Base-by-base conservation (phyloP, 35 echinoderm and acorn worm genomes). In the Amphiura filiformis region DNA sequence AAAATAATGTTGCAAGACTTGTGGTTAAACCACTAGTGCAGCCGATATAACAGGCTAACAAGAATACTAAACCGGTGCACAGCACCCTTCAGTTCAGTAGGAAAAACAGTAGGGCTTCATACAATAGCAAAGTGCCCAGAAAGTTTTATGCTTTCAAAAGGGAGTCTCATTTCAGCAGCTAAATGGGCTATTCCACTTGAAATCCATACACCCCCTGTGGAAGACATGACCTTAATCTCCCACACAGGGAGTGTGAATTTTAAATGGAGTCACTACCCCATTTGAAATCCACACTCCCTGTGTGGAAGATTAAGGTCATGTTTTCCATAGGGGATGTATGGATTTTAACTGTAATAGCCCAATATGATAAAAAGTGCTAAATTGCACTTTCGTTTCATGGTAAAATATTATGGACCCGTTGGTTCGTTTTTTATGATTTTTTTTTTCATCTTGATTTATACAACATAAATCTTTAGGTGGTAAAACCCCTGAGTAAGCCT, bases 401-500 rank as follows among this genome's bases (percentile, higher is more conserved):
- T 70, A 70, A 18, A 70, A n/a, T n/a, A n/a, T n/a, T 30, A 70
- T 70, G 61, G 61, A 70, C 61, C 61, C 61, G 61, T 70, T 70
- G 61, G 61, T 70, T 18, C 3, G 26, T 15, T 26, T 70, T 70
- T 18, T 11, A 18, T 11, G 7, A 11, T 52, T 52, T 52, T 52
- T 52, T 52, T 52, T 52, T 52, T 52, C 20, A 52, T 52, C 61
- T 70, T 15, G 61, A 70, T 26, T 70, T 70, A 70, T 70, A 70
- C 61, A 70, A 70, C 61, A 26, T n/a, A 70, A 70, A 70, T 26
- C 28, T 30, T 70, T 70, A 70, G 61, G 61, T 70, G 61, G 61
- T 70, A 70, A 70, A 70, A 70, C 61, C 61, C 61, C 61, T 70
- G 61, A 70, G 61, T 30, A 70, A 70, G 61, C 61, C 61, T 70